A percentile compares a stretch with the other conserved stretches of the same genome.
These are phyloP conservation scores for Stichodactyla helianthus DNA, from an alignment of 64 coral and sea anemone species.

Conservation along the genomic window DNA sequence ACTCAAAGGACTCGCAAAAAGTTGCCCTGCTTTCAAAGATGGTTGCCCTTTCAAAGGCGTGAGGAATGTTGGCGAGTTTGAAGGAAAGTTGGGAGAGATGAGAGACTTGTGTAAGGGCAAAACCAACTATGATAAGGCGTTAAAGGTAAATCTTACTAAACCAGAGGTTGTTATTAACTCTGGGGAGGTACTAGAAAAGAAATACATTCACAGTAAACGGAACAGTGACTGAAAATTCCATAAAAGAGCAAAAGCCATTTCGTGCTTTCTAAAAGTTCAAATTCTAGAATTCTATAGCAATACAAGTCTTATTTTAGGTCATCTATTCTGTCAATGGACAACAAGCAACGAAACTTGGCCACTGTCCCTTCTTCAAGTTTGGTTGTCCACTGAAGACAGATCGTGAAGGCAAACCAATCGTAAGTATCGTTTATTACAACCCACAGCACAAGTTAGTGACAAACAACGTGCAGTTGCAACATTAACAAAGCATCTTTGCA, in stretches of 20 bases:
- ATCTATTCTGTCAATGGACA: not conserved
- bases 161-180: no score
- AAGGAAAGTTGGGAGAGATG: slow-evolving; percentile 24
- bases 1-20: slow-evolving; percentile 18
- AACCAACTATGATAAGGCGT: not conserved
- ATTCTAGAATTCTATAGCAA: not conserved
- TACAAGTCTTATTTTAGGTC: not conserved
- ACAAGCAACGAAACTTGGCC: not conserved
- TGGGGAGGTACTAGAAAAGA: no score
- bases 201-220: no score
- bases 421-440: not conserved
- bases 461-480: no score
- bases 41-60: slow-evolving; percentile 24
- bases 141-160: not conserved
- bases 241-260: no score
- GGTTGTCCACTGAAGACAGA: not conserved
- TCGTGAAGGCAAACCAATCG: slow-evolving; percentile 6
- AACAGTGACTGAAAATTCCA: no score
- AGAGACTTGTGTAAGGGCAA: slow-evolving; percentile 11
- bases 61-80: slow-evolving; percentile 25
- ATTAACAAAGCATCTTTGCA: not conserved
- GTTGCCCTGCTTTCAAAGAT: slow-evolving; percentile 9
- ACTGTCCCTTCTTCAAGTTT: slow-evolving; percentile 1
- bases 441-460: no score
- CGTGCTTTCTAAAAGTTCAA: not conserved